Percentiles rank a stretch among this genome's conserved stretches.
phyloP scores from a whole-genome alignment of 2,888 invertebrate genomes.

The Drosophila nr. fundita region DNA sequence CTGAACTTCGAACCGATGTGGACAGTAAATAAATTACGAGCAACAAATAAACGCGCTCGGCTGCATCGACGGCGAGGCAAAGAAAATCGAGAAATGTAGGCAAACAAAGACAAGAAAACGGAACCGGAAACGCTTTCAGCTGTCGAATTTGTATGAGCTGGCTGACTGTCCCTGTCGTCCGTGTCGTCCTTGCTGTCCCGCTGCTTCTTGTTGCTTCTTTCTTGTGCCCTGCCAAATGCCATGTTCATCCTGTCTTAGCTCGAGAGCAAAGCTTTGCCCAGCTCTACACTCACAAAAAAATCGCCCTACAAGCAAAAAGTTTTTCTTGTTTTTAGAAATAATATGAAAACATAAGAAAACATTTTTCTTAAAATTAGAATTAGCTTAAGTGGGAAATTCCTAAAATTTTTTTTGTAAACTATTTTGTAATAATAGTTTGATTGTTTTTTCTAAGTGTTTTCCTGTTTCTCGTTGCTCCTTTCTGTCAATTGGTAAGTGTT shows the following conservation, averaged over 20 bases:
- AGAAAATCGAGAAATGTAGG: slow-evolving; percentile 48
- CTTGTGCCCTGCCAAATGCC: slow-evolving; percentile 25
- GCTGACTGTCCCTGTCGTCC: slow-evolving; percentile 18
- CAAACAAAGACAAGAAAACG: slow-evolving; percentile 83
- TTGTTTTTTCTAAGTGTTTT: background rate
- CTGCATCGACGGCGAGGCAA: slow-evolving; percentile 63
- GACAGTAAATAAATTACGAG: slow-evolving; percentile 83
- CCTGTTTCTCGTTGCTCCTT: background rate
- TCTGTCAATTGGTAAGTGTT: slow-evolving; percentile 59
- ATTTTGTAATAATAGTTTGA: background rate
- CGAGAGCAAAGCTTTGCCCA: slow-evolving; percentile 37
- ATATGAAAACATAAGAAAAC: background rate
- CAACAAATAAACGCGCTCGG: slow-evolving; percentile 81
- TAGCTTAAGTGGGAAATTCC: background rate
- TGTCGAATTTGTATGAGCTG: slow-evolving; percentile 79
- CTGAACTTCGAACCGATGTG: slow-evolving; percentile 60
- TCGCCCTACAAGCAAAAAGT: background rate
- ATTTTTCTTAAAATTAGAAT: background rate
- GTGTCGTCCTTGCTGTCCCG: slow-evolving; percentile 4
- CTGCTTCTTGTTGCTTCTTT: background rate
- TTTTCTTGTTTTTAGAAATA: too few relatives aligned
- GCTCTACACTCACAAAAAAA: background rate
- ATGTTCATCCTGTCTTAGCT: slow-evolving; percentile 62
- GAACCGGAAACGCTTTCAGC: slow-evolving; percentile 82
- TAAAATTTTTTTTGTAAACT: background rate